Percentiles rank a stretch among this genome's conserved stretches.
These are phyloP conservation scores for Anguilla japonica DNA, from an alignment of 2,113 vertebrate species.

Conservation along the genomic window DNA sequence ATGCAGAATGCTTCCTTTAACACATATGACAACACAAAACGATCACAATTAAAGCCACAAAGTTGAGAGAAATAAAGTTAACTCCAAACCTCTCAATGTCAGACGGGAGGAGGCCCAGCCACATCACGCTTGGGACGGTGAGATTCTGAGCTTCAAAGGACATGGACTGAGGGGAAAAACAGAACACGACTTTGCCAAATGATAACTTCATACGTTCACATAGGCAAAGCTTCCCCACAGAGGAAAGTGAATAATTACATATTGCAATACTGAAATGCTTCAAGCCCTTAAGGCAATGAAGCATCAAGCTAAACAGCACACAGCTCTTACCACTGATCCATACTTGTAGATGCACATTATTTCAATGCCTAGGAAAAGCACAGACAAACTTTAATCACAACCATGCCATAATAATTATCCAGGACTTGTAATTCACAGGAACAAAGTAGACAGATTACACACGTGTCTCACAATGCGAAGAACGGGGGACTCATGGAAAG, in stretches of 20 bases:
- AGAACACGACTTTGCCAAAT: slow-evolving; percentile 34
- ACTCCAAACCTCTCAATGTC: slow-evolving; percentile 87
- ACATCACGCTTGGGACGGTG: slow-evolving; percentile 88
- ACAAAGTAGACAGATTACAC: slow-evolving; percentile 62
- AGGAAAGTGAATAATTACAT: slow-evolving; percentile 55
- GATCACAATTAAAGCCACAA: slow-evolving; percentile 65
- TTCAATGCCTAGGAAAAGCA: slow-evolving; percentile 84
- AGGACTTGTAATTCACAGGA: slow-evolving; percentile 54
- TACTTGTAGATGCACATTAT: slow-evolving; percentile 99
- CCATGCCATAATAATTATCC: slow-evolving; percentile 66
- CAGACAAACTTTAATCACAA: slow-evolving; percentile 58
- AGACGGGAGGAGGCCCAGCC: slow-evolving; percentile 96
- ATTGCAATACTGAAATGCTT: slow-evolving; percentile 45
- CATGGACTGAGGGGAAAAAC: slow-evolving; percentile 81
- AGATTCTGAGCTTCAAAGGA: slow-evolving; percentile 93
- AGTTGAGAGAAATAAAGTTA: slow-evolving; percentile 54
- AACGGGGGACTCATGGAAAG: slow-evolving; percentile 35
- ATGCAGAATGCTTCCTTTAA: slow-evolving; percentile 27
- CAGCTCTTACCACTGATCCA: slow-evolving; percentile 87
- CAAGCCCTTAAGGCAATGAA: slow-evolving; percentile 47
- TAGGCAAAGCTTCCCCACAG: slow-evolving; percentile 40
- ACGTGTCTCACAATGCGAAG: slow-evolving; percentile 47
- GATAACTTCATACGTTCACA: slow-evolving; percentile 24
- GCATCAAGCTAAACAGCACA: slow-evolving; percentile 48
- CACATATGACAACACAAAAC: slow-evolving; percentile 44